Evolutionary conservation across 2,888 invertebrate genomes (phyloP), one percentile per base, ranked within the genome.

Genomic region (Portevinia maculata): DNA sequence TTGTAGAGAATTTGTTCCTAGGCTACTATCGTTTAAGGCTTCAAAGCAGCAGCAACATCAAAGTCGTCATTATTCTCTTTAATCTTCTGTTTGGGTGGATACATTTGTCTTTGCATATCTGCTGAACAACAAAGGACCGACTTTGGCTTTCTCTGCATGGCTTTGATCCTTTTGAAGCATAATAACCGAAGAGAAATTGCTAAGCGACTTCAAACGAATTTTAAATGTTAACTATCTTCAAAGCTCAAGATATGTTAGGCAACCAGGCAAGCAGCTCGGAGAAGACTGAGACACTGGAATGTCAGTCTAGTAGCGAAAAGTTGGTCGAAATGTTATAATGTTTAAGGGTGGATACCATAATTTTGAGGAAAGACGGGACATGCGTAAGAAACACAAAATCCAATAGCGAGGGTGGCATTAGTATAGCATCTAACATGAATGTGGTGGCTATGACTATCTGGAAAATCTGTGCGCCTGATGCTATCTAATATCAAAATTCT

Each of bases 401-500:
- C 1, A 15, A 4, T 11, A 28, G 59, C 13, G 15, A 8, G 13
- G 53, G 5, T 41, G 13, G 21, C 30, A 15, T 34, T 39, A 28
- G n/a, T 65, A 62, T 62, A 50, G 59, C 60, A 53, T n/a, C 15
- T 30, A 7, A 17, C n/a, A 37, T 41, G 11, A 13, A 24, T 11
- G 4, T 73, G 21, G 32, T 11, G 34, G 21, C 9, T 32, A 13
- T 70, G 70, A 86, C 74, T 85, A 7, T 53, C 5, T 3, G 2
- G n/a, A 1, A 6, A 1, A 83, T 48, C 84, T 90, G 86, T 17
- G 79, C 85, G 86, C 89, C 90, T 88, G 87, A 73, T 87, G 69
- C 50, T 87, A 88, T 90, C 89, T 90, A 90, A 90, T 90, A 88
- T 87, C 87, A 85, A 88, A 89, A 89, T 89, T 89, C 89, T 88